Base-by-base conservation (phyloP, 2,113 vertebrate genomes). In the Albula goreensis region DNA sequence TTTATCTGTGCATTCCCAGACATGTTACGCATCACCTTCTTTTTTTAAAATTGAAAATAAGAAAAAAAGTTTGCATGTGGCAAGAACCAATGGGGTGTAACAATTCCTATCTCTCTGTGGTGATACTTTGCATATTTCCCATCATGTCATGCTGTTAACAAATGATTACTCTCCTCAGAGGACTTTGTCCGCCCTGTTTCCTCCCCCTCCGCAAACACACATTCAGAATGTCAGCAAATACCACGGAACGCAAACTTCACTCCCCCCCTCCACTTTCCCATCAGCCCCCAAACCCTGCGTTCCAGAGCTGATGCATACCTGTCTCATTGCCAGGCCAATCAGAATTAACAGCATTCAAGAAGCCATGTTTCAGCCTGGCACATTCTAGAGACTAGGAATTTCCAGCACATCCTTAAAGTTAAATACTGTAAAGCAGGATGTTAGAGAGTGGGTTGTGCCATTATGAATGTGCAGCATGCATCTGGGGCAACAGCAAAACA, bases 131-230 rank as follows among this genome's bases (percentile, higher is more conserved):
- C 93, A 95, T 95, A 94, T 95, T 94, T 95, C 91, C 94, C 93
- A 95, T 95, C 93, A 94, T 92, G 93, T 93, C 93, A 93, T 90
- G 92, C 93, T 94, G 93, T 94, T 95, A 95, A 93, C 92, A 94
- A 93, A 95, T 94, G 93, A 95, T 95, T 94, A 93, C 94, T 93
- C 93, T 93, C 92, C 93, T 94, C 94, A 93, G 91, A 93, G 84
- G 93, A 81, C 93, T 91, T 92, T 89, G 90, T 89, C 92, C 93
- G 87, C 91, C 60, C 60, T 91, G 90, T 83, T 83, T 79, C 91
- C 89, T 87, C 31, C 88, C 84, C 86, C 88, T 31, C 88, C 87
- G 31, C 89, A 91, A 90, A 94, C 92, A 85, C 79, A 66, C 50
- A 52, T 50, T 79, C 81, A 84, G 85, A 86, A 85, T 60, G 78